These are phyloP conservation scores for Oegoconia quadripuncta DNA, from an alignment of 2,888 invertebrate species.

Conservation along the genomic window DNA sequence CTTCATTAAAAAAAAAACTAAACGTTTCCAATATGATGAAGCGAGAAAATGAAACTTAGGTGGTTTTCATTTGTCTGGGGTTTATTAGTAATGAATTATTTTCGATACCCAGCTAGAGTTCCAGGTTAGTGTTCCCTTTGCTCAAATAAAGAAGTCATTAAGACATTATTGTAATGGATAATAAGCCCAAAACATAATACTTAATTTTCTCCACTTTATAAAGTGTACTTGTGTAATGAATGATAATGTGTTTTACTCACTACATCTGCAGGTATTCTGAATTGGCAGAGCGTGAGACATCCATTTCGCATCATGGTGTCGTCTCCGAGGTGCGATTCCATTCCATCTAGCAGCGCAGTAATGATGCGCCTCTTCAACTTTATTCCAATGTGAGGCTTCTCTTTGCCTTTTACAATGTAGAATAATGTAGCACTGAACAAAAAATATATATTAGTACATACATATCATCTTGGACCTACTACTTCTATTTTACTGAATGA, in stretches of 20 bases:
- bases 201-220: too few relatives aligned
- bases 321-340: slow-evolving; percentile 91
- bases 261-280: slow-evolving; percentile 96
- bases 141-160: too few relatives aligned
- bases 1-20: too few relatives aligned
- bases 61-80: too few relatives aligned
- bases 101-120: too few relatives aligned
- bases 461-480: background rate
- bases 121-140: too few relatives aligned
- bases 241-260: slow-evolving; percentile 67
- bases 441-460: slow-evolving; percentile 13
- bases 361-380: slow-evolving; percentile 89
- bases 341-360: slow-evolving; percentile 90
- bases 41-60: too few relatives aligned
- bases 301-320: slow-evolving; percentile 98
- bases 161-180: too few relatives aligned
- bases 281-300: slow-evolving; percentile 95
- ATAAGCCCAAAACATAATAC: too few relatives aligned
- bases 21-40: too few relatives aligned
- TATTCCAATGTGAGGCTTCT: slow-evolving; percentile 85
- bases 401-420: slow-evolving; percentile 95
- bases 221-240: background rate
- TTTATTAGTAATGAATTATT: too few relatives aligned
- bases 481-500: background rate
- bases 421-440: slow-evolving; percentile 92